Evolutionary conservation across 1,140 invertebrate species (phyloP).

Genomic region (Cyphomyrmex costatus): DNA sequence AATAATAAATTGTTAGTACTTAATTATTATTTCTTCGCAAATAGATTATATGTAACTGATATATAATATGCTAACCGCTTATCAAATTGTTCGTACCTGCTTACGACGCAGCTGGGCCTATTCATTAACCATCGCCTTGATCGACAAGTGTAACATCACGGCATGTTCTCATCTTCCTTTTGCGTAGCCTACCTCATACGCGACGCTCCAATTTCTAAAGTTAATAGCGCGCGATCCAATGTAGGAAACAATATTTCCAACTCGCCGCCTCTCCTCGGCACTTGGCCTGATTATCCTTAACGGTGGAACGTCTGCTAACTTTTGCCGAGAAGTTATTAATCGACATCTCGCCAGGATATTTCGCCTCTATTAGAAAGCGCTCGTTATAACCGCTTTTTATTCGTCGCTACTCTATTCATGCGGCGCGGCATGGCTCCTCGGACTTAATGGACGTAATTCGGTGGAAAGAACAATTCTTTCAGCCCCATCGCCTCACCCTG

Average conservation of each 20-base stretch:
- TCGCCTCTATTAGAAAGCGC: constrained; percentile 34
- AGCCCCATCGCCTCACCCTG: constrained; percentile 64
- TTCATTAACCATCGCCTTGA: constrained; percentile 21
- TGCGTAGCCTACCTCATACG: neutral
- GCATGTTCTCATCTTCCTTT: neutral
- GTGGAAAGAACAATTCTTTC: constrained; percentile 73
- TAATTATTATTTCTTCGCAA: neutral
- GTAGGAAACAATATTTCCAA: constrained; percentile 53
- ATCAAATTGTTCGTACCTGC: neutral
- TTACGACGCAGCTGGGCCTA: neutral
- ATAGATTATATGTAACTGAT: neutral
- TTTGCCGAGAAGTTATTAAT: constrained; percentile 61
- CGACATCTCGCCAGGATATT: constrained; percentile 43
- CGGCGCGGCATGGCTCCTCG: constrained; percentile 26
- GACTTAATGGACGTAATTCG: constrained; percentile 70
- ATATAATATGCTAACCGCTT: constrained; percentile 3
- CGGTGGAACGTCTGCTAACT: constrained; percentile 49
- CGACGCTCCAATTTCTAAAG: constrained; percentile 47
- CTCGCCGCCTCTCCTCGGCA: neutral
- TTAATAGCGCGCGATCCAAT: constrained; percentile 57
- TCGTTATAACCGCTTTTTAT: constrained; percentile 38
- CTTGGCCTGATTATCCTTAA: constrained; percentile 52
- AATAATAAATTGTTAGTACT: neutral
- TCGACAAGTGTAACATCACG: constrained; percentile 36
- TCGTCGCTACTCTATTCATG: constrained; percentile 33